A percentile compares a stretch with the other conserved stretches of the same genome.
Evolutionary conservation across 2,888 invertebrate genomes (phyloP).

Genomic region (Leucophora obtusa): DNA sequence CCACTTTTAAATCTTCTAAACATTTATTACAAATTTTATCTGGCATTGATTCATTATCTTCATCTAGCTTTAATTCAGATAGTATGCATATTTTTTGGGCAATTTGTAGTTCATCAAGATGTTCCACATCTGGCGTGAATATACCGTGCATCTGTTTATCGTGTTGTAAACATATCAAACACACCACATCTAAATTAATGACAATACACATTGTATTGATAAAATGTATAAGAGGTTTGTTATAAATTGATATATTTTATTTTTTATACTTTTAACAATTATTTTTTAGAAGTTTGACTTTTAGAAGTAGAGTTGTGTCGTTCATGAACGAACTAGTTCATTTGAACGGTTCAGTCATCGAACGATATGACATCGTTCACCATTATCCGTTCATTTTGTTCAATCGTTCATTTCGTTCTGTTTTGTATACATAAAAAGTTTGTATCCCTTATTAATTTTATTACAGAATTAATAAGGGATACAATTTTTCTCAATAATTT

Average conservation of each 20-base stretch:
- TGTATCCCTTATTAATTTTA: too few species aligned
- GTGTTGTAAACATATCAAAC: constrained; percentile 75
- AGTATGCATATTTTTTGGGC: constrained; percentile 76
- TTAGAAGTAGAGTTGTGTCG: too few species aligned
- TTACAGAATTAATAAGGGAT: too few species aligned
- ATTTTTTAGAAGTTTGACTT: not conserved
- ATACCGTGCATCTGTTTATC: constrained; percentile 72
- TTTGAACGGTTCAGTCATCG: too few species aligned
- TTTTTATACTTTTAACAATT: not conserved
- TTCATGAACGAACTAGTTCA: too few species aligned
- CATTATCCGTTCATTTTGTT: too few species aligned
- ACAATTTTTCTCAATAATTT: too few species aligned
- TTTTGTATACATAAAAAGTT: too few species aligned
- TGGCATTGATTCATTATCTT: constrained; percentile 70
- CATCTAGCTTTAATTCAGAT: constrained; percentile 70
- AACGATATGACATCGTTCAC: too few species aligned
- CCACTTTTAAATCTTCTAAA: constrained; percentile 72
- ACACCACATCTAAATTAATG: constrained; percentile 75
- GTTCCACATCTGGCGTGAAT: constrained; percentile 70
- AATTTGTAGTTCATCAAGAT: constrained; percentile 67
- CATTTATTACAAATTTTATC: constrained; percentile 76
- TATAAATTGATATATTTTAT: too few species aligned
- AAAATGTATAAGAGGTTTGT: too few species aligned
- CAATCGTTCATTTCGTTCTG: too few species aligned
- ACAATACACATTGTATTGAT: constrained; percentile 54